phyloP scores from a whole-genome alignment of 2,797 vertebrate species.

The Poliocrania exsul region DNA sequence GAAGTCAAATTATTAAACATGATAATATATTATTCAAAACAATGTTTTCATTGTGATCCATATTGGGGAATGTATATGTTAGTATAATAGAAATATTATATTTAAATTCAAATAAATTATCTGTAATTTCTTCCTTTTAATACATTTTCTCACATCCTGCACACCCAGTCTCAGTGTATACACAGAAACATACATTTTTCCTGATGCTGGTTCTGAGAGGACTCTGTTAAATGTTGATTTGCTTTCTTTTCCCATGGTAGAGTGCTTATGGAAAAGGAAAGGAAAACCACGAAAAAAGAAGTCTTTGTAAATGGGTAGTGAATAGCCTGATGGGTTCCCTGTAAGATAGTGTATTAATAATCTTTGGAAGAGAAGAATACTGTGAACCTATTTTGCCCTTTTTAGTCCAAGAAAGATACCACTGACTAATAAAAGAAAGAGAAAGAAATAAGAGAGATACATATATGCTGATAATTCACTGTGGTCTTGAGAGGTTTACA shows the following conservation, averaged over 20 bases:
- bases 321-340: neutral
- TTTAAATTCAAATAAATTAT: neutral
- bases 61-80: neutral
- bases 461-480: neutral
- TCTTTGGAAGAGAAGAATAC: neutral
- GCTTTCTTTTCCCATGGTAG: neutral
- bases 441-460: neutral
- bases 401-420: neutral
- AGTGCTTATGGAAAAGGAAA: neutral
- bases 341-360: neutral
- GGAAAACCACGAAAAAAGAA: neutral
- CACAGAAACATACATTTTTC: neutral
- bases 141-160: neutral
- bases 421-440: neutral
- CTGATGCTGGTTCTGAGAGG: neutral
- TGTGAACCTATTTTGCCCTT: neutral
- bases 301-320: neutral
- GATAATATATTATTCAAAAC: neutral
- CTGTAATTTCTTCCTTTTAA: neutral
- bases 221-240: neutral
- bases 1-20: neutral
- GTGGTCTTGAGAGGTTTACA: neutral
- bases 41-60: neutral
- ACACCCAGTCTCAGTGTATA: accelerated
- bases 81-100: neutral